Evolutionary conservation across 2,888 invertebrate genomes (phyloP), one percentile per base, ranked within the genome.

Genomic region (Perdita meconis): DNA sequence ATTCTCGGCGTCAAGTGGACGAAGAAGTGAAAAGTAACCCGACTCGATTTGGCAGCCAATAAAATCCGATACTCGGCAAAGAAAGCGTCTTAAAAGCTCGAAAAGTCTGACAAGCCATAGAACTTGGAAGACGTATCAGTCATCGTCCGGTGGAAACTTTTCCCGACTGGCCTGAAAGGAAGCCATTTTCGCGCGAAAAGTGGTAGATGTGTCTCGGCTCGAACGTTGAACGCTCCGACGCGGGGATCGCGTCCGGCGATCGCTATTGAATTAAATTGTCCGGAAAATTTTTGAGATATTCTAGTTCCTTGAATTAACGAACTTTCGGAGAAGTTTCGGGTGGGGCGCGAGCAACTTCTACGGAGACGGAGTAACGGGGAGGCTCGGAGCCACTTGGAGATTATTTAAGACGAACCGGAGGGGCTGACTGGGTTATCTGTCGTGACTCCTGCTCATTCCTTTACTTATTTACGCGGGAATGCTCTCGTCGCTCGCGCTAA

Each of bases 221-320:
- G 30, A 30, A 30, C 30, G 30, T 30, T 30, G 30, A 30, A 30
- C 30, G 30, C 6, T 30, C n/a, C 30, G 6, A 30, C 30, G 30
- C 10, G 0, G 16, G 47, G 19, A 3, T 47, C 24, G 30, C 8
- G 30, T n/a, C 30, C 42, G 6, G 36, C 50, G 67, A 57, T 76
- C 61, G 26, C 67, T 56, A 75, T 56, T 22, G 50, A 63, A 76
- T 75, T 56, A 67, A 76, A 76, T 63, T 34, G 76, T n/a, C 61
- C 40, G 76, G 55, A 67, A 76, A 75, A 76, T 75, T 61, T 75
- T 76, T 67, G 76, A 76, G 67, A 51, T 76, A 76, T 66, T 22
- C 66, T 13, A 30, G 60, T 42, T 56, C 40, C 56, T 61, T 51
- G 57, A 75, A 75, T 75, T 66, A 66, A 60, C 60, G 38, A 61